Evolutionary conservation across 2,113 vertebrate genomes (phyloP).

Genomic region (Bostrychus sinensis): DNA sequence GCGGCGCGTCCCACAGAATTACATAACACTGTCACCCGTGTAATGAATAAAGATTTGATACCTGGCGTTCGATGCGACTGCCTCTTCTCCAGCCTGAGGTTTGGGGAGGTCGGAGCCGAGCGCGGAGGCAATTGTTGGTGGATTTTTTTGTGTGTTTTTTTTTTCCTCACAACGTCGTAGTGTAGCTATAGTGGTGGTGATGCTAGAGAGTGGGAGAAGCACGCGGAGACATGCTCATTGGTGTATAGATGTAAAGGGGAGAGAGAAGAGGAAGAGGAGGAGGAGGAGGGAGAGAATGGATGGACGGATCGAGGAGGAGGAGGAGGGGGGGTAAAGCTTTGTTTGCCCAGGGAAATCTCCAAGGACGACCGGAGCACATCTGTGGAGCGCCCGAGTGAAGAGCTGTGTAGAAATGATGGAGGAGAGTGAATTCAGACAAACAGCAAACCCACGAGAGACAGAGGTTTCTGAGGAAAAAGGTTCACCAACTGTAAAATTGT

Average conservation of each 20-base stretch:
- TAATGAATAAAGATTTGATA: constrained; percentile 68
- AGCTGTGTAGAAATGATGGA: constrained; percentile 9
- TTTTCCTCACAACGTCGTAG: constrained; percentile 49
- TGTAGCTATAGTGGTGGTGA: constrained; percentile 62
- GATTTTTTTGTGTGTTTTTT: no score
- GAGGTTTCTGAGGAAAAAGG: not conserved
- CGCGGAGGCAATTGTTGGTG: constrained; percentile 31
- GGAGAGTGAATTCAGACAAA: not conserved
- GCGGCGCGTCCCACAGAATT: constrained; percentile 36
- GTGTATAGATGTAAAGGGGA: constrained; percentile 65
- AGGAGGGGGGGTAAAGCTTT: constrained; percentile 37
- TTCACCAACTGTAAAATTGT: not conserved
- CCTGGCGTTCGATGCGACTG: constrained; percentile 64
- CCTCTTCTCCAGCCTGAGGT: constrained; percentile 38
- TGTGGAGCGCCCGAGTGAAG: constrained; percentile 33
- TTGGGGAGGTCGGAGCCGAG: constrained; percentile 41
- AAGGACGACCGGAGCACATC: constrained; percentile 58
- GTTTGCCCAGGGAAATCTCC: constrained; percentile 64
- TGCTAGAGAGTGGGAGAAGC: constrained; percentile 74
- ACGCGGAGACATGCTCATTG: constrained; percentile 63
- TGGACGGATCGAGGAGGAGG: no score
- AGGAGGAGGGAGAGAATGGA: no score
- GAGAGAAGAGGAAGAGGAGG: constrained; percentile 43
- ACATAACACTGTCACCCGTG: constrained; percentile 48
- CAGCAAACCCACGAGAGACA: not conserved